Conservation (phyloP, 2,113 vertebrate species). For the Phyllopteryx taeniolatus region DNA sequence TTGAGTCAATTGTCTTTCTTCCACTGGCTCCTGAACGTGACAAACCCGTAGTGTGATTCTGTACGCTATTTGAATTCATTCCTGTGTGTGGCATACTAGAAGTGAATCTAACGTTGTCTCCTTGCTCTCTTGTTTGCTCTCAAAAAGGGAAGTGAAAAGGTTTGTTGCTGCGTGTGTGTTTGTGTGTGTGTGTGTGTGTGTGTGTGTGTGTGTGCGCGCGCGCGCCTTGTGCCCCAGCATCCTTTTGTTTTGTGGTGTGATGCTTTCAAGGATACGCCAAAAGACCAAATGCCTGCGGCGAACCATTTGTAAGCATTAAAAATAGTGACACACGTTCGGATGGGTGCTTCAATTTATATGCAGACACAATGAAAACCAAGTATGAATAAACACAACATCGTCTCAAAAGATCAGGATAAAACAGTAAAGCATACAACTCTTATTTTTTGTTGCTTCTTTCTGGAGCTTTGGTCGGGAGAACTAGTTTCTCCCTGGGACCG, state of each 20-base stretch:
- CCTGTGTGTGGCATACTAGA: neutral
- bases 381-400: neutral
- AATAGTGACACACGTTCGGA: neutral
- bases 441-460: too few species aligned
- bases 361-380: too few species aligned
- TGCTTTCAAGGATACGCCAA: neutral
- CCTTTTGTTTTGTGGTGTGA: neutral
- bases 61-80: neutral
- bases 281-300: neutral
- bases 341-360: too few species aligned
- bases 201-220: slow-evolving; percentile 32
- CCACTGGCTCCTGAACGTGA: too few species aligned
- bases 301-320: neutral
- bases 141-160: slow-evolving; percentile 80
- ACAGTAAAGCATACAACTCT: too few species aligned
- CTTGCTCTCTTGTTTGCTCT: slow-evolving; percentile 63
- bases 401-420: too few species aligned
- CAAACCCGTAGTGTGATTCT: too few species aligned
- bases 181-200: slow-evolving; percentile 23
- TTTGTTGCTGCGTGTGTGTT: slow-evolving; percentile 50
- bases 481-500: too few species aligned
- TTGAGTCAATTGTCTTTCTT: too few species aligned
- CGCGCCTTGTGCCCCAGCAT: slow-evolving; percentile 15
- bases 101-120: slow-evolving; percentile 52
- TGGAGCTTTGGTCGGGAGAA: too few species aligned